Base-by-base conservation (phyloP, 2,888 invertebrate genomes). In the Cosmia pyralina region DNA sequence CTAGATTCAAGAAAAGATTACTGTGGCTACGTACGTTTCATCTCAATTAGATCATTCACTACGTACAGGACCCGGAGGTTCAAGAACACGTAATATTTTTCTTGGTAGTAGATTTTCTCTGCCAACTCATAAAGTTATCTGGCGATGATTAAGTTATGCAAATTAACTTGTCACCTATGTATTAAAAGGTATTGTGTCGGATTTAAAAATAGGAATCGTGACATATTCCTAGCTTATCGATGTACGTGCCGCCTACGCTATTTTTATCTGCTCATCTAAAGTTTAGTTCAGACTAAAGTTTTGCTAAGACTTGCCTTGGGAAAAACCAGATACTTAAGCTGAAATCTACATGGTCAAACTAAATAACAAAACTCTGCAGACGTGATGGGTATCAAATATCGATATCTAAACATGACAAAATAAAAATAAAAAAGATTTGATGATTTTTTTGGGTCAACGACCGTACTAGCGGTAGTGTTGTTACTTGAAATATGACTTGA, bases 171-270 rank as follows among this genome's bases (percentile, higher is more conserved):
- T 82, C 64, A 76, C 73, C 52, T 59, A 17, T 38, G 48, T 73
- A 70, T 57, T 76, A 71, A 72, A 70, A 60, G 28, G 19, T 53
- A 81, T 82, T 73, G 78, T 72, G 55, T 77, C 46, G 52, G 57
- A 67, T 73, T 82, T 65, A 70, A 73, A 73, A 78, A 82, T 80
- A 69, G 46, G 64, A 59, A 48, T 72, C 65, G 80, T 82, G 83
- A 82, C 72, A 46, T 78, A 78, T 70, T 72, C 19, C 22, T 48
- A 52, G 62, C 28, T 79, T 72, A 75, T 68, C 59, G 4, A 5
- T 58, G 10, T 67, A 57, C 57, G 55, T 55, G 53, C 38, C 59
- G 1, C 83, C 69, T 46, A 71, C 73, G n/a, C 15, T 28, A 15
- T 19, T 17, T 48, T 52, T 67, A 67, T 64, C 34, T 8, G 2